Conservation (phyloP, 2,888 invertebrate genomes). For the Volucella zonaria region DNA sequence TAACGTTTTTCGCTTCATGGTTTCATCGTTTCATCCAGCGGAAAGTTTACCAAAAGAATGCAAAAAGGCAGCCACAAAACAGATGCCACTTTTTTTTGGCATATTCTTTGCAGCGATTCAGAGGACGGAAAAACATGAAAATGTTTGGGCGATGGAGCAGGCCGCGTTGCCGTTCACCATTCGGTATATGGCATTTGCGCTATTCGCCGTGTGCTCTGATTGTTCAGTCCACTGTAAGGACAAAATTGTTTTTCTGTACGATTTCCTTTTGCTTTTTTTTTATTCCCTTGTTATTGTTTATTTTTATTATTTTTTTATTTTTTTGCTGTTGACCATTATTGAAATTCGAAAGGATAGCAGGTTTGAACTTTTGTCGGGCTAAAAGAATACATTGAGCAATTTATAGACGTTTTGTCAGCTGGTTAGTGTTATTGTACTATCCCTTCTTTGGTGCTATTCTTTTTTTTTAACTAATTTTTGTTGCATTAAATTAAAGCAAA, state of each 20-base stretch:
- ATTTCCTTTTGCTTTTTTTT: conserved; percentile 32
- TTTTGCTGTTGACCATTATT: conserved; percentile 51
- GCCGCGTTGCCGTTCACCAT: background rate
- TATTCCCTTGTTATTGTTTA: background rate
- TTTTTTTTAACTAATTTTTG: conserved; percentile 48
- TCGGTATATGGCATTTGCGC: background rate
- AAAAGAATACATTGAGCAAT: conserved; percentile 63
- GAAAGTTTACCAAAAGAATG: conserved; percentile 49
- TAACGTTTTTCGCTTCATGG: conserved; percentile 57
- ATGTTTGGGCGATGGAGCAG: conserved; percentile 46
- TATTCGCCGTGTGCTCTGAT: conserved; percentile 60
- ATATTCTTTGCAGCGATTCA: conserved; percentile 30
- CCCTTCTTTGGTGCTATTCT: conserved; percentile 7
- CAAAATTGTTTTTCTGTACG: conserved; percentile 69
- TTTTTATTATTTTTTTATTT: background rate
- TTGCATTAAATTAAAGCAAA: conserved; percentile 41
- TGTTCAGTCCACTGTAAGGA: conserved; percentile 71
- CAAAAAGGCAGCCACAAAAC: conserved; percentile 68
- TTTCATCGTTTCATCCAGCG: conserved; percentile 47
- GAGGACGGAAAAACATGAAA: conserved; percentile 32
- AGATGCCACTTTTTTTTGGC: conserved; percentile 59
- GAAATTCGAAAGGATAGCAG: conserved; percentile 68
- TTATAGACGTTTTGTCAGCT: conserved; percentile 67
- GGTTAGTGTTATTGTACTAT: conserved; percentile 50
- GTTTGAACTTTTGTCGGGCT: conserved; percentile 47